Evolutionary conservation across 2,113 vertebrate genomes (phyloP).

Genomic region (Albula goreensis): DNA sequence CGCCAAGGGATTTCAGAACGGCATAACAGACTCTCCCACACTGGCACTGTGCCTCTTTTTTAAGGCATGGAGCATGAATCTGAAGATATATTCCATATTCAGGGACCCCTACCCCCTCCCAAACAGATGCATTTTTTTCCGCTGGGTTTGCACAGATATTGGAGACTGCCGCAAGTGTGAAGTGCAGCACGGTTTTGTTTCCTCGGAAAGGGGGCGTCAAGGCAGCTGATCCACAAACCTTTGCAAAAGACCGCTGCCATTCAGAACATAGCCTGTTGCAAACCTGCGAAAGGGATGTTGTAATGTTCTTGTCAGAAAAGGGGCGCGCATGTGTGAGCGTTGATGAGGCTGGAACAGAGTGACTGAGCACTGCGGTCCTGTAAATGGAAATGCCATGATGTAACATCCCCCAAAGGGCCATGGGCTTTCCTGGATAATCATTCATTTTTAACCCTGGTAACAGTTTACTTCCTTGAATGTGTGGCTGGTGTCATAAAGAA

Average conservation of each 20-base stretch:
- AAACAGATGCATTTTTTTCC: no score
- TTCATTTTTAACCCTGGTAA: neutral
- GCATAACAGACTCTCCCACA: no score
- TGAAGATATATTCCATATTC: no score
- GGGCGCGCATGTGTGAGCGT: no score
- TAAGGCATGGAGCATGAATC: no score
- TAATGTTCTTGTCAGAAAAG: neutral
- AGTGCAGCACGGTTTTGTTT: neutral
- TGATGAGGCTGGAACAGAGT: no score
- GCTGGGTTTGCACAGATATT: neutral
- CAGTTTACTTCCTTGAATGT: neutral
- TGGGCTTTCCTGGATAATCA: neutral
- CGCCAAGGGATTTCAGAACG: no score
- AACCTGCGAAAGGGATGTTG: neutral
- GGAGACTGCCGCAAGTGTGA: neutral
- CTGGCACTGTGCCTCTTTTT: neutral
- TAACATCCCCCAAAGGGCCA: neutral
- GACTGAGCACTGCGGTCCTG: neutral
- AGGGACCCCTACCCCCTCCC: no score
- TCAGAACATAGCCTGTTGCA: neutral
- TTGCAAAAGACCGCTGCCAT: neutral
- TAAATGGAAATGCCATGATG: neutral
- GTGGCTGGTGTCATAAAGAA: neutral
- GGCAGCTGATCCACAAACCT: neutral
- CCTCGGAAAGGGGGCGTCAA: neutral